phyloP scores from a whole-genome alignment of 1,140 invertebrate genomes.

The Pollicipes pollicipes region DNA sequence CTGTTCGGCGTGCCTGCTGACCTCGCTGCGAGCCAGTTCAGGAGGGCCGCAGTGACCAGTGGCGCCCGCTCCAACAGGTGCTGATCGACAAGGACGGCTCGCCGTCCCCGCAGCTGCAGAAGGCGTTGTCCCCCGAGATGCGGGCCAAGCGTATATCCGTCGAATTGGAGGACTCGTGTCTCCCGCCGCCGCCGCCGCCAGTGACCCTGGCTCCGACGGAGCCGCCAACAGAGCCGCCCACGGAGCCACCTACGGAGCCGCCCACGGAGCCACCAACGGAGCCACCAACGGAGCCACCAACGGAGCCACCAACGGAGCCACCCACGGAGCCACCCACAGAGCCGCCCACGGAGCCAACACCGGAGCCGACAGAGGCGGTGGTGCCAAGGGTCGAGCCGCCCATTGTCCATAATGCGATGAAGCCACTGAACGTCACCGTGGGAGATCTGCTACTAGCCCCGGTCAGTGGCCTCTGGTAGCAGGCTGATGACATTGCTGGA shows the following conservation, averaged over 20 bases:
- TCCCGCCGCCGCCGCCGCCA: too few relatives aligned
- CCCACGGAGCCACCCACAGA: background rate
- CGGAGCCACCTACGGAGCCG: background rate
- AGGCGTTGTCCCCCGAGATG: background rate
- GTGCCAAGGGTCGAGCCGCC: background rate
- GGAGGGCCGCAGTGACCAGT: too few relatives aligned
- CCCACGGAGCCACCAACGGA: background rate
- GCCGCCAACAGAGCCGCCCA: background rate
- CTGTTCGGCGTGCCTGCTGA: too few relatives aligned
- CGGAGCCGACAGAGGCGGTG: too few relatives aligned
- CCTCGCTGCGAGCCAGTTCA: too few relatives aligned
- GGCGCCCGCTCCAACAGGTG: background rate
- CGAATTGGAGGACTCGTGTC: background rate
- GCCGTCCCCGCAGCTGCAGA: background rate
- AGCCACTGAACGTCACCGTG: too few relatives aligned
- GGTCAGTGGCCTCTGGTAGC: too few relatives aligned
- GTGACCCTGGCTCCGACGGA: background rate
- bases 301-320: background rate
- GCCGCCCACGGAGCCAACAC: background rate
- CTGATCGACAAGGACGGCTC: background rate
- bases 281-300: background rate
- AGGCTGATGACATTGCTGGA: too few relatives aligned
- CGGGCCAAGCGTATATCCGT: background rate
- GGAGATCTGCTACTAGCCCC: too few relatives aligned
- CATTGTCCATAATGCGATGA: background rate